Conservation (phyloP, 2,113 vertebrate genomes). For the Martes martes region DNA sequence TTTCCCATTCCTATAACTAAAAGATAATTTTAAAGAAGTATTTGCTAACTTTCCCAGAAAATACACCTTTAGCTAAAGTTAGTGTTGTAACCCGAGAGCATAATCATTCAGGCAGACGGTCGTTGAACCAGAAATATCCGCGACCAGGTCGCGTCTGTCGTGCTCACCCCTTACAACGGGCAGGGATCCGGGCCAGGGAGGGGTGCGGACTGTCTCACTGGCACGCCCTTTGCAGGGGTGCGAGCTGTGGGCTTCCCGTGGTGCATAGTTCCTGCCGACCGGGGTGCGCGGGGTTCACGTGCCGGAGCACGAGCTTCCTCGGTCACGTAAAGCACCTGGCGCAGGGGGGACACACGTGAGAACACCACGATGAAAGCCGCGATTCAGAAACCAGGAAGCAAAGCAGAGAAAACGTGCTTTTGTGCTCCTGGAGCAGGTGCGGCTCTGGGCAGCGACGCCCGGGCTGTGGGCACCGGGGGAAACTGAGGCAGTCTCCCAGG, state of each 20-base stretch:
- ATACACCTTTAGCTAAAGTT: conserved; percentile 41
- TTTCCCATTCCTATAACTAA: conserved; percentile 24
- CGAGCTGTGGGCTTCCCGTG: neutral
- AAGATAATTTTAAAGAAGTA: conserved; percentile 49
- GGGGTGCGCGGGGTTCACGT: no score
- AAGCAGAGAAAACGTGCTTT: neutral
- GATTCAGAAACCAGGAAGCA: neutral
- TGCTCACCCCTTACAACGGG: neutral
- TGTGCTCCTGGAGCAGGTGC: neutral
- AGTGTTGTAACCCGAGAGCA: neutral
- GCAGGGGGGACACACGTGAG: neutral
- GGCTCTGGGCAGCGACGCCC: no score
- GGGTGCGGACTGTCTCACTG: no score
- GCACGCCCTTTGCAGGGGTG: no score
- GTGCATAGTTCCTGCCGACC: no score
- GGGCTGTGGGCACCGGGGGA: neutral
- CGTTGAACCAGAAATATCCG: neutral
- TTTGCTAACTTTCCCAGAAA: conserved; percentile 57
- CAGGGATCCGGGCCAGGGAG: neutral
- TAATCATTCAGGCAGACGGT: neutral
- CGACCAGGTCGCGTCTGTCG: neutral
- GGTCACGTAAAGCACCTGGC: neutral
- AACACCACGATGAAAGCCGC: neutral
- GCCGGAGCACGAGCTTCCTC: no score
- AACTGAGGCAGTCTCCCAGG: neutral